Percentiles rank a stretch among this genome's conserved stretches.
phyloP scores from a whole-genome alignment of 2,888 invertebrate species.

The Epiblema foenella region DNA sequence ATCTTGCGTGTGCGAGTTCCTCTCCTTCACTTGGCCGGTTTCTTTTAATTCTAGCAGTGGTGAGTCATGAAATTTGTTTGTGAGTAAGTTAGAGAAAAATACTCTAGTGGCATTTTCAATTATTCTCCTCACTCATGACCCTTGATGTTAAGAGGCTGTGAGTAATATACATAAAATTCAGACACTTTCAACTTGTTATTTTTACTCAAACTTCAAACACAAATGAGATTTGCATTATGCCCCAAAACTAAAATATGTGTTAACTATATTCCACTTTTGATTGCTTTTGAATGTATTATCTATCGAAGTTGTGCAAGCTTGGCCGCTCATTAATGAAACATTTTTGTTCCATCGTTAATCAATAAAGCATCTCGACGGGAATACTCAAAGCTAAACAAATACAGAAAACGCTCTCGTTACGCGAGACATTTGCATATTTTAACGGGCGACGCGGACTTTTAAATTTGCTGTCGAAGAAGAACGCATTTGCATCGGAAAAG shows the following conservation, averaged over 20 bases:
- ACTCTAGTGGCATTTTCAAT: too few species aligned
- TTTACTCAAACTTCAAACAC: too few species aligned
- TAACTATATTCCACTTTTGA: too few species aligned
- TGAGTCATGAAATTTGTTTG: not conserved
- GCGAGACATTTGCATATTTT: conserved; percentile 37
- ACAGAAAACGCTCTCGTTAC: conserved; percentile 33
- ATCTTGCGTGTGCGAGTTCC: too few species aligned
- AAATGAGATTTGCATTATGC: too few species aligned
- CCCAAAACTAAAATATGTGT: too few species aligned
- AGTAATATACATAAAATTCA: too few species aligned
- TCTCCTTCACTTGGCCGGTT: too few species aligned
- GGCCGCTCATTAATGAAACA: not conserved
- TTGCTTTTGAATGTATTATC: not conserved
- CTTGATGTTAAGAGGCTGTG: too few species aligned
- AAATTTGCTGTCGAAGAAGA: conserved; percentile 33
- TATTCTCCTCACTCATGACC: too few species aligned
- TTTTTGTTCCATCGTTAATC: conserved; percentile 11
- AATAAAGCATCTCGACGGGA: conserved; percentile 7
- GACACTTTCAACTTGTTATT: too few species aligned
- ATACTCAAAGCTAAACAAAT: conserved; percentile 28
- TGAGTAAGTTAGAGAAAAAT: too few species aligned
- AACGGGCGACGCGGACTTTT: conserved; percentile 24
- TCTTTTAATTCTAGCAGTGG: not conserved
- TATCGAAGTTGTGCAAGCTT: not conserved
- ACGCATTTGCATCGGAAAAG: conserved; percentile 38